Percentiles rank a stretch among this genome's conserved stretches.
Conservation (phyloP, 2,113 vertebrate species). For the Phrynocephalus versicolor region DNA sequence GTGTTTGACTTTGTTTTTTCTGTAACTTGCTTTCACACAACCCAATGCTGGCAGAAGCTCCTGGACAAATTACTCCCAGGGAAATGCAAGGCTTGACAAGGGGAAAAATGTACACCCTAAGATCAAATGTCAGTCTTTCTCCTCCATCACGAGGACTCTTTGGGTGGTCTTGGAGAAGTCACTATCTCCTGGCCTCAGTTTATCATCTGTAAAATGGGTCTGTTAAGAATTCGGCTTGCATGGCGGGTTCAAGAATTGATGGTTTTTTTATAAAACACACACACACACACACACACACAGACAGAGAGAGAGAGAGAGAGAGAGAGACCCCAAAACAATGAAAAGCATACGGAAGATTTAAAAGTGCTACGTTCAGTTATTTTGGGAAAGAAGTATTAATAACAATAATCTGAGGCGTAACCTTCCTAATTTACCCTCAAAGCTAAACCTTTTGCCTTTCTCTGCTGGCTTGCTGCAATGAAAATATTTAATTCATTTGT, state of each 20-base stretch:
- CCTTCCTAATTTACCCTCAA: background rate
- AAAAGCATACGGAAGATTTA: background rate
- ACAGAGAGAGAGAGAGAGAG: too few relatives aligned
- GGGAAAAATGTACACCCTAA: background rate
- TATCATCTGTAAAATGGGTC: background rate
- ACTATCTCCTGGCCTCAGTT: background rate
- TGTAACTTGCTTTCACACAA: background rate
- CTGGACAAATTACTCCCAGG: background rate
- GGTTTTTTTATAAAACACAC: background rate
- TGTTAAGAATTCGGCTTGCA: background rate
- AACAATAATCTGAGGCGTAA: background rate
- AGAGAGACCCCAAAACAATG: too few relatives aligned
- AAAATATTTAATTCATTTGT: slow-evolving; percentile 58
- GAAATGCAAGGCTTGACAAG: background rate
- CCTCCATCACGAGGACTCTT: background rate
- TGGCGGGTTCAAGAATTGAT: background rate
- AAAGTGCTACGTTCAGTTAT: background rate
- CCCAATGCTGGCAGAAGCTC: background rate
- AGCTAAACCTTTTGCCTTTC: slow-evolving; percentile 6
- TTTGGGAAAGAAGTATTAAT: background rate
- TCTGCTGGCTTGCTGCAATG: slow-evolving; percentile 7
- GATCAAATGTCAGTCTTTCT: background rate
- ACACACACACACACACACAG: too few relatives aligned
- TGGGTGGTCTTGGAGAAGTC: background rate
- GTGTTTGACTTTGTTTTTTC: background rate